Percentiles rank a stretch among this genome's conserved stretches.
phyloP scores from a whole-genome alignment of 2,113 vertebrate genomes.

The Pedionomus torquatus region DNA sequence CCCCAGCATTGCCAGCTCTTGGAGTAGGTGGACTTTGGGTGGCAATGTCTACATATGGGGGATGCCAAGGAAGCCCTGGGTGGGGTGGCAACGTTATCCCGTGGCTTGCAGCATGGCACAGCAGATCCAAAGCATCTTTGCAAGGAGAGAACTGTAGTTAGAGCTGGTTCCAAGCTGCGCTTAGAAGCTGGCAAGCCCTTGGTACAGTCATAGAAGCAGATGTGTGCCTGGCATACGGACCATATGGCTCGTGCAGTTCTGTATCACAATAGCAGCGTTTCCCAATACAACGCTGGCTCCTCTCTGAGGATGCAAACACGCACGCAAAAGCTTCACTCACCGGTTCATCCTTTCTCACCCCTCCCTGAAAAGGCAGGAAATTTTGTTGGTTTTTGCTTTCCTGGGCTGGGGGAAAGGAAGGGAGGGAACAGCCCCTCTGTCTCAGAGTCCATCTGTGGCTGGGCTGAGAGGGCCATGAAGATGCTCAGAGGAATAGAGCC shows the following conservation, averaged over 20 bases:
- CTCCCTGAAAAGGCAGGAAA: not conserved
- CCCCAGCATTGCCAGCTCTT: not conserved
- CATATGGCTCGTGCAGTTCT: not conserved
- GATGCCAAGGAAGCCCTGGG: not conserved
- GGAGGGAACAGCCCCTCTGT: not conserved
- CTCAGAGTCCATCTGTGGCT: not conserved
- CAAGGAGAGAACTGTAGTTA: not conserved
- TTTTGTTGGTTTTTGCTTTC: not conserved
- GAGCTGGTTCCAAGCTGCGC: not conserved
- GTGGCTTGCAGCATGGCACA: not conserved
- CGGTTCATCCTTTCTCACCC: not conserved
- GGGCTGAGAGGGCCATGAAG: too few species aligned
- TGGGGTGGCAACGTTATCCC: fast-evolving
- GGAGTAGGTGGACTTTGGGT: not conserved
- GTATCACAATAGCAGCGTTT: not conserved
- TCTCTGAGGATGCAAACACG: not conserved
- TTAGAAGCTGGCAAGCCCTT: not conserved
- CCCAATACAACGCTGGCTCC: not conserved
- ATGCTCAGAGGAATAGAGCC: too few species aligned
- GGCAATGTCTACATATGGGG: not conserved
- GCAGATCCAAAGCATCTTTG: not conserved
- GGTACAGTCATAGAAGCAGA: not conserved
- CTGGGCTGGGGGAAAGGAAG: not conserved
- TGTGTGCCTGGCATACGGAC: not conserved
- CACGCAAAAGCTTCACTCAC: not conserved